Conservation (phyloP, 2,888 invertebrate genomes). For the Aphrophora alni region DNA sequence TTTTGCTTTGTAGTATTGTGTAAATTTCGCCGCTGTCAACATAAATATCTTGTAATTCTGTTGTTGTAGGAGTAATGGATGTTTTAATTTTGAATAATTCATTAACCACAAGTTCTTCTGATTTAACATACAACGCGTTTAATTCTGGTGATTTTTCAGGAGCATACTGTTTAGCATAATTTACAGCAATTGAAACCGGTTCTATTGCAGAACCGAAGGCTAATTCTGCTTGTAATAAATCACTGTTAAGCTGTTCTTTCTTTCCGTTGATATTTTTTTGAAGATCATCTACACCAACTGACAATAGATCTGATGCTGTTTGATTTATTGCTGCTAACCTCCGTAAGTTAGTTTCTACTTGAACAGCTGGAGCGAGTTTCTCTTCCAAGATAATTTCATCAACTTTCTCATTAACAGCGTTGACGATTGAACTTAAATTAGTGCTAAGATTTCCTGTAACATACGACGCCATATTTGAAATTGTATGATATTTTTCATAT, state of each 20-base stretch:
- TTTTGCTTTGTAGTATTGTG: neutral
- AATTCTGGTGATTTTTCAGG: neutral
- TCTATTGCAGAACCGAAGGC: neutral
- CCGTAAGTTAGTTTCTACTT: neutral
- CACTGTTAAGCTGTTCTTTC: neutral
- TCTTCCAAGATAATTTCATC: neutral
- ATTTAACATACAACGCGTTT: neutral
- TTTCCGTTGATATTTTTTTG: neutral
- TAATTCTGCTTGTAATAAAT: neutral
- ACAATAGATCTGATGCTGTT: neutral
- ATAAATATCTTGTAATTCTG: neutral
- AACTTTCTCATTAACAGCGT: neutral
- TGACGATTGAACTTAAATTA: neutral
- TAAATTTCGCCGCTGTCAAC: neutral
- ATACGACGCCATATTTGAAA: neutral
- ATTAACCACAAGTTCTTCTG: neutral
- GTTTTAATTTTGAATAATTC: neutral
- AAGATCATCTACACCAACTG: neutral
- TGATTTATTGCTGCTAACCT: neutral
- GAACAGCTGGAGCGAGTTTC: neutral
- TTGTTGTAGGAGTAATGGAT: neutral
- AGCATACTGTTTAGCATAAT: neutral
- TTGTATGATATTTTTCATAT: neutral
- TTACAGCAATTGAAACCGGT: neutral
- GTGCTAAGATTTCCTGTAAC: neutral